Evolutionary conservation across 2,113 vertebrate species (phyloP).

Genomic region (Pluvialis apricaria): DNA sequence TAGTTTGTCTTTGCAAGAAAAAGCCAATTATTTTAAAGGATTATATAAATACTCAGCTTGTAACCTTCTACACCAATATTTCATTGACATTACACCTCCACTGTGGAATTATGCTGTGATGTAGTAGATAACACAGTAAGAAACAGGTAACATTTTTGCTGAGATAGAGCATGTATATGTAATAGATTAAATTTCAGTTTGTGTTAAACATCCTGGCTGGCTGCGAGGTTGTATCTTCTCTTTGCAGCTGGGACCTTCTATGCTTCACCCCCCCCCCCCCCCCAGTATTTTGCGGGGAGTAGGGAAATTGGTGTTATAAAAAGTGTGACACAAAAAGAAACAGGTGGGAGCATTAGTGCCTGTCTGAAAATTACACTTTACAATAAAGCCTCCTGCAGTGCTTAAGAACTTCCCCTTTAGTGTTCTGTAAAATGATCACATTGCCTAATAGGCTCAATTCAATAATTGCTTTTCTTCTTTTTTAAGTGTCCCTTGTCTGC

Average conservation of each 20-base stretch:
- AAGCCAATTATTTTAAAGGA: conserved; percentile 64
- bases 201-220: not conserved
- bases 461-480: conserved; percentile 36
- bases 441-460: conserved; percentile 22
- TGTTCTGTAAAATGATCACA: conserved; percentile 26
- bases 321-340: conserved; percentile 32
- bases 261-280: not conserved
- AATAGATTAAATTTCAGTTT: conserved; percentile 16
- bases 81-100: not conserved
- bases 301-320: conserved; percentile 20
- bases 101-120: not conserved
- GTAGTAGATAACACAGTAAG: not conserved
- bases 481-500: not conserved
- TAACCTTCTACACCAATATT: not conserved
- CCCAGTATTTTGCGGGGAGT: not conserved
- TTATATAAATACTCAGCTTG: conserved; percentile 51
- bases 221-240: not conserved
- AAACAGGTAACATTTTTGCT: not conserved
- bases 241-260: not conserved
- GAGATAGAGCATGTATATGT: not conserved
- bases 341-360: conserved; percentile 25
- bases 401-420: conserved; percentile 20
- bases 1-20: conserved; percentile 37
- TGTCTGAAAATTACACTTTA: conserved; percentile 42
- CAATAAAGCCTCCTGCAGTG: conserved; percentile 28